A percentile compares a stretch with the other conserved stretches of the same genome.
Evolutionary conservation across 1,140 invertebrate genomes (phyloP).

Genomic region (Hypsibius dujardini): DNA sequence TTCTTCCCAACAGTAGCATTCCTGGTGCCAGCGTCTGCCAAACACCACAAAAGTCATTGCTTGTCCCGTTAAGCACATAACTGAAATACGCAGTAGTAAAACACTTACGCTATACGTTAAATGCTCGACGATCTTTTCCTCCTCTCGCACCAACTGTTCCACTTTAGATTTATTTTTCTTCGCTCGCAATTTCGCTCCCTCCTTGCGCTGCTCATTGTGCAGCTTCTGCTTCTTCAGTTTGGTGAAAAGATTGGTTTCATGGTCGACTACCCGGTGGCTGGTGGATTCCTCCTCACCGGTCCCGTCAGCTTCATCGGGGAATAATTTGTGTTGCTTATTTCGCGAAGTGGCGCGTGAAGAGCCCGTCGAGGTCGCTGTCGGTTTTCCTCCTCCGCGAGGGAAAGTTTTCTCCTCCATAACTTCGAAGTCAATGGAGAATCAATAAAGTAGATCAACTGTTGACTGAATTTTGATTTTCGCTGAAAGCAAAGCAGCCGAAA

Average conservation of each 20-base stretch:
- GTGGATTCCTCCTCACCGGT: not conserved
- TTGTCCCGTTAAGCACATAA: not conserved
- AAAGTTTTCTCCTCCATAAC: not conserved
- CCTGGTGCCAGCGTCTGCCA: slow-evolving; percentile 7
- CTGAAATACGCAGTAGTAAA: not conserved
- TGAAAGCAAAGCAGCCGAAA: too few species aligned
- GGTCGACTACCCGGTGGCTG: not conserved
- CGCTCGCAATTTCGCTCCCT: not conserved
- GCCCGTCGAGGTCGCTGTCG: not conserved
- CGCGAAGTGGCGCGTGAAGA: not conserved
- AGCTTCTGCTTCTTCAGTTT: slow-evolving; percentile 15
- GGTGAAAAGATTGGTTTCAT: slow-evolving; percentile 1
- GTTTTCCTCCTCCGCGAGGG: slow-evolving; percentile 9
- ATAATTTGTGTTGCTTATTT: not conserved
- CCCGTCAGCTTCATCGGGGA: not conserved
- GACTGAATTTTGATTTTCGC: too few species aligned
- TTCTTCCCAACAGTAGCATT: slow-evolving; percentile 7
- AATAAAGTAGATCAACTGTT: too few species aligned
- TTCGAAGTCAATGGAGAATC: too few species aligned
- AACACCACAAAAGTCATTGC: not conserved
- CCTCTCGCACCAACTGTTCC: not conserved
- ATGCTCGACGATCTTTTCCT: slow-evolving; percentile 10
- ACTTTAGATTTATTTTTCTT: not conserved
- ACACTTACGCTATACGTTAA: not conserved
- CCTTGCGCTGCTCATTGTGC: not conserved